Base-by-base conservation (phyloP, 2,797 vertebrate genomes). In the Synaphobranchus kaupii region DNA sequence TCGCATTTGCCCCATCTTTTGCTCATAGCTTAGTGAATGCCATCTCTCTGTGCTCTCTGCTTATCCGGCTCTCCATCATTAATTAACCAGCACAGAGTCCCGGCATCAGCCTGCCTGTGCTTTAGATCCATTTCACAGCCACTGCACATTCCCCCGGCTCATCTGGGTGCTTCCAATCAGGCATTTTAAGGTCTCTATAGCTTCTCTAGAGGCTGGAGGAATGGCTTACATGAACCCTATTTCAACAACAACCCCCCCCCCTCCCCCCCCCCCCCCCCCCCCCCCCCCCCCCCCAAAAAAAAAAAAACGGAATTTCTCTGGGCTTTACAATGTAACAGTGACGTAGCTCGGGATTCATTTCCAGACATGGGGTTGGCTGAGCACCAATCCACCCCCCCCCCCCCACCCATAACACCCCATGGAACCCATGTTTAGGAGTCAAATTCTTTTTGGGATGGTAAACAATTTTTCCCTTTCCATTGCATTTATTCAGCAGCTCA, bases 11-110 rank as follows among this genome's bases (percentile, higher is more conserved):
- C 92, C 91, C 91, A 91, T 91, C 93, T 91, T 92, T 90, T 91
- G 89, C 90, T 88, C 87, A 90, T 90, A 93, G 93, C 91, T 90
- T 94, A 39, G 92, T 94, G 92, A 95, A 93, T 93, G 92, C 94
- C 93, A 94, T 91, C 90, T 93, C 89, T 60, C 31, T 90, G 92
- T 90, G 92, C 92, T 93, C 93, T 92, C 92, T 92, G 93, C 94
- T 93, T 94, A 94, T 94, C 94, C 94, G 93, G 88, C 90, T 86
- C 91, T 91, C 90, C 93, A 94, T 95, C 94, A 94, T 95, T 96
- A 95, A 95, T 96, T 95, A 95, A 94, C 95, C 94, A 95, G 92
- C 81, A 80, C 90, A 92, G 90, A 93, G 94, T 93, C 92, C 94
- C 93, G 93, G 93, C 94, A 93, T 90, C 91, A 91, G 94, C 92